Conservation (phyloP, 2,888 invertebrate species). For the Apamea crenata region DNA sequence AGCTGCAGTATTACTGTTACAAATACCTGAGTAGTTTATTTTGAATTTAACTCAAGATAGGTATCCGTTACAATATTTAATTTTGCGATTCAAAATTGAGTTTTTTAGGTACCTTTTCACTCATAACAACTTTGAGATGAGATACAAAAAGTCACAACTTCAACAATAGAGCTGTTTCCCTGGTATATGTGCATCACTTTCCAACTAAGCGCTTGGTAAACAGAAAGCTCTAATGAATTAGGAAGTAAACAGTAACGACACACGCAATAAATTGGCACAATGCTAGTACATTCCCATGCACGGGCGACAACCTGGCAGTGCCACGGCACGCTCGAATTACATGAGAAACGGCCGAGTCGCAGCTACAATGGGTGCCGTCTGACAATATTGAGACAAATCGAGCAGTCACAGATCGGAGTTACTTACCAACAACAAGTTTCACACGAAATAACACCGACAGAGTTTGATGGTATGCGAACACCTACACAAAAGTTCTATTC, state of each 20-base stretch:
- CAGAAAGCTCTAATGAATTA: conserved; percentile 63
- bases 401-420: conserved; percentile 50
- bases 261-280: conserved; percentile 67
- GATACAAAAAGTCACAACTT: background rate
- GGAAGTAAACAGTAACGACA: conserved; percentile 70
- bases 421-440: conserved; percentile 85
- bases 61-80: background rate
- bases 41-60: background rate
- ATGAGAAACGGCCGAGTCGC: conserved; percentile 15
- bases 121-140: conserved; percentile 23
- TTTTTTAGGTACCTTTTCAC: background rate
- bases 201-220: conserved; percentile 43
- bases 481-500: conserved; percentile 75
- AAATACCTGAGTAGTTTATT: background rate
- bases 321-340: conserved; percentile 40
- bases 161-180: background rate
- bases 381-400: conserved; percentile 35
- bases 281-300: conserved; percentile 61
- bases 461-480: conserved; percentile 72
- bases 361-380: conserved; percentile 8
- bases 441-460: conserved; percentile 73
- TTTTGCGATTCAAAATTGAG: background rate
- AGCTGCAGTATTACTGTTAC: background rate
- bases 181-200: conserved; percentile 44
- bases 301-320: conserved; percentile 46